A percentile compares a stretch with the other conserved stretches of the same genome.
phyloP scores from a whole-genome alignment of 2,113 vertebrate genomes.

The Notiomystis cincta region DNA sequence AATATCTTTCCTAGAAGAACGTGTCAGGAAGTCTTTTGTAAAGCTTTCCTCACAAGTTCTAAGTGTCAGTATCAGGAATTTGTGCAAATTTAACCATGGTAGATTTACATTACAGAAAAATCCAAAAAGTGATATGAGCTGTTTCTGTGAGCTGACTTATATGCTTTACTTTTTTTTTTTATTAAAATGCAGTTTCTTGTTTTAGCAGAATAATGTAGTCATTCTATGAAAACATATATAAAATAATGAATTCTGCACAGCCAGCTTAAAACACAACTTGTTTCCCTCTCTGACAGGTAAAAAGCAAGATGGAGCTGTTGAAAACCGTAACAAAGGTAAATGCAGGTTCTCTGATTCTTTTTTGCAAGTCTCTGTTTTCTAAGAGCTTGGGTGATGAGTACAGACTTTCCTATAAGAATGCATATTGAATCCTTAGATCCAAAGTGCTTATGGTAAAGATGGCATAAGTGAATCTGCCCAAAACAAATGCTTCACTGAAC shows the following conservation, averaged over 20 bases:
- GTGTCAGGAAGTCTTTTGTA: neutral
- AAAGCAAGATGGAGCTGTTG: conserved; percentile 93
- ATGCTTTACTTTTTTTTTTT: neutral
- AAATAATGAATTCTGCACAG: neutral
- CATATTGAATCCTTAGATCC: neutral
- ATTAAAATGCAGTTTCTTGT: neutral
- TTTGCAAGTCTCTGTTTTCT: neutral
- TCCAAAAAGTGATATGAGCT: neutral
- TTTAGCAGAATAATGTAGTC: neutral
- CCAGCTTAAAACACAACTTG: neutral
- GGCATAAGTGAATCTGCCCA: neutral
- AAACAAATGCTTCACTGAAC: neutral
- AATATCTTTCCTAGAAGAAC: neutral
- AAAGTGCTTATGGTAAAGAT: neutral
- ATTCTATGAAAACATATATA: neutral
- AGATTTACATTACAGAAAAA: too few species aligned
- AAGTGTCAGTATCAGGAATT: neutral
- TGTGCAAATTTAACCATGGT: neutral
- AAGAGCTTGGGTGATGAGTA: neutral
- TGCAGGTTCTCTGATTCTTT: neutral
- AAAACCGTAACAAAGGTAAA: conserved; percentile 98
- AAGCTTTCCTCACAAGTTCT: neutral
- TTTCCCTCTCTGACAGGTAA: conserved; percentile 80
- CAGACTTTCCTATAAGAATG: neutral
- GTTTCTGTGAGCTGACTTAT: neutral